Percentiles rank a stretch among this genome's conserved stretches.
These are phyloP conservation scores for Cephus sareptanus DNA, from an alignment of 2,888 invertebrate genomes.

Conservation along the genomic window DNA sequence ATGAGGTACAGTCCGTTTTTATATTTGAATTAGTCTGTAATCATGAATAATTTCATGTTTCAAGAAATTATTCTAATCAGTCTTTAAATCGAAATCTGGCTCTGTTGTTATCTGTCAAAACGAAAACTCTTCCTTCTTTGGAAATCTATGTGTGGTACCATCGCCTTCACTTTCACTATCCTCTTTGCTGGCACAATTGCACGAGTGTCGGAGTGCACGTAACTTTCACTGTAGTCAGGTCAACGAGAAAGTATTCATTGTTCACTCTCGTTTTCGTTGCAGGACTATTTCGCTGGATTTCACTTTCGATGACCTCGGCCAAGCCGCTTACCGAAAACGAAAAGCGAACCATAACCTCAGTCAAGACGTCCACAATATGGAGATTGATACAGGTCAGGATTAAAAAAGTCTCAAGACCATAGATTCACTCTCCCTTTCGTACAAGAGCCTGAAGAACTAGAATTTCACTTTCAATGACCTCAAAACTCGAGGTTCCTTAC, in stretches of 20 bases:
- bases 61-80: too few relatives aligned
- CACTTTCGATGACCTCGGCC: background rate
- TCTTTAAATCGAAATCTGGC: too few relatives aligned
- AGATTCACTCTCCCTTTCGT: conserved; percentile 34
- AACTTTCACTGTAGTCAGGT: background rate
- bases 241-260: background rate
- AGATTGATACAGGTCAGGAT: background rate
- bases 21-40: background rate
- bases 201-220: background rate
- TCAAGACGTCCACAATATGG: background rate
- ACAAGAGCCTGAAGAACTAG: conserved; percentile 22
- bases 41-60: too few relatives aligned
- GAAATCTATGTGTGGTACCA: background rate
- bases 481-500: conserved; percentile 14
- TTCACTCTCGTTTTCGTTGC: background rate
- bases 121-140: background rate
- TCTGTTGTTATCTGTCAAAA: background rate
- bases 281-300: background rate
- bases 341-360: background rate
- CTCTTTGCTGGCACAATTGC: background rate
- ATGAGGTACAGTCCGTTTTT: background rate
- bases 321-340: background rate
- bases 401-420: background rate
- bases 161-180: background rate
- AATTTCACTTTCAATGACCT: conserved; percentile 36